phyloP scores from a whole-genome alignment of 2,113 vertebrate species.

The Nestor notabilis region DNA sequence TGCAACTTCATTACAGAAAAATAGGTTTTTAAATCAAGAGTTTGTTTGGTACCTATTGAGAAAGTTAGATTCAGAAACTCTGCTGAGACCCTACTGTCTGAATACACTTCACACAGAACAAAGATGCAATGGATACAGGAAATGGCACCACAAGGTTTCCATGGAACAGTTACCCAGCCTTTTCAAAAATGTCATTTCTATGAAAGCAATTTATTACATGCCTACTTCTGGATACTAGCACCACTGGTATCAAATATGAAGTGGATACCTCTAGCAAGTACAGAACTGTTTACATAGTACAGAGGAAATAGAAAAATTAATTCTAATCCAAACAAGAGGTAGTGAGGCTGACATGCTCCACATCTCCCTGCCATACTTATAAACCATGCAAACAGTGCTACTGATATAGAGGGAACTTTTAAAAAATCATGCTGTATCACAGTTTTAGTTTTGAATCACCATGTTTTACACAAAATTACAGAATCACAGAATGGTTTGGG shows the following conservation, averaged over 20 bases:
- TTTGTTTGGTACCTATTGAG: background rate
- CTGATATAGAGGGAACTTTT: background rate
- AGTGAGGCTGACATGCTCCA: background rate
- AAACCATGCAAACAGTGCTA: background rate
- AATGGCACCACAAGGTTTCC: background rate
- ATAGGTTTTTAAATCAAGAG: background rate
- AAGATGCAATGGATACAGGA: background rate
- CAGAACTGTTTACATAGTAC: background rate
- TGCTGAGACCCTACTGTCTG: background rate
- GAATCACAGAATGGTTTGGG: background rate
- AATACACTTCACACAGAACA: background rate
- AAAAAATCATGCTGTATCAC: background rate
- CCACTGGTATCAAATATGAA: background rate
- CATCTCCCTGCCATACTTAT: background rate
- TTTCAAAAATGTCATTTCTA: background rate
- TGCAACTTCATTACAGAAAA: background rate
- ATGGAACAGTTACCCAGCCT: background rate
- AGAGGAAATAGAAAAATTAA: background rate
- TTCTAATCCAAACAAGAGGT: background rate
- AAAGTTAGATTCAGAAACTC: background rate
- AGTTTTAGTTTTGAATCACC: background rate
- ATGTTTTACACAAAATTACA: background rate
- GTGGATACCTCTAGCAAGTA: background rate
- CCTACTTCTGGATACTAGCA: background rate
- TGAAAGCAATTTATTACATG: background rate